Evolutionary conservation across 2,888 invertebrate genomes (phyloP), one percentile per base, ranked within the genome.

Genomic region (Macrosiphum euphorbiae): DNA sequence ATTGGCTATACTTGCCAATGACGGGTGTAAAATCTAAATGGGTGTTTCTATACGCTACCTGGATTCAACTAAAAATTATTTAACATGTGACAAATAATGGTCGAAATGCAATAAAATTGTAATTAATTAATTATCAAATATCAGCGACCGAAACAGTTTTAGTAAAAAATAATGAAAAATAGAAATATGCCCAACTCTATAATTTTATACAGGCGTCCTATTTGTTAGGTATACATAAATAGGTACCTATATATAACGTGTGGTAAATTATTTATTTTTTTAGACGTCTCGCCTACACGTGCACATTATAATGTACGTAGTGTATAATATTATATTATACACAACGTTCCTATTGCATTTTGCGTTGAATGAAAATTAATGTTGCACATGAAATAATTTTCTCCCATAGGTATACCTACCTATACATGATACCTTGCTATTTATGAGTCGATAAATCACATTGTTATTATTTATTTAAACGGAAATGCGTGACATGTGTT

Each of bases 381-480:
- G 92, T 92, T 10, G 16, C 26, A 5, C 47, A 10, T 16, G 35
- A 86, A 87, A 92, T 61, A 20, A 87, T 92, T 87, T 47, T 47
- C 28, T 7, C 28, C 10, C 35, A n/a, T n/a, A 78, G 20, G 50
- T 50, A 47, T 5, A n/a, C 41, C 24, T 41, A 85, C 28, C 61
- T 67, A 67, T 85, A 85, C 28, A 28, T 44, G 50, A 44, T 41
- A 35, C 84, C 91, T 16, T 41, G 28, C 87, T 92, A 61, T 92
- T 92, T 87, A 92, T 61, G 24, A 58, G 50, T 50, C 47, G 50
- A 92, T 92, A 92, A 92, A 87, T 92, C 61, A 61, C 50, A 26
- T 0, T 47, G 7, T 92, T 35, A 61, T 67, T 67, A 47, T 58
- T 47, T 91, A 58, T 58, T n/a, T 24, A 28, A 58, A 61, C 47